A percentile compares a stretch with the other conserved stretches of the same genome.
These are phyloP conservation scores for Channa argus DNA, from an alignment of 2,113 vertebrate genomes.

Conservation along the genomic window DNA sequence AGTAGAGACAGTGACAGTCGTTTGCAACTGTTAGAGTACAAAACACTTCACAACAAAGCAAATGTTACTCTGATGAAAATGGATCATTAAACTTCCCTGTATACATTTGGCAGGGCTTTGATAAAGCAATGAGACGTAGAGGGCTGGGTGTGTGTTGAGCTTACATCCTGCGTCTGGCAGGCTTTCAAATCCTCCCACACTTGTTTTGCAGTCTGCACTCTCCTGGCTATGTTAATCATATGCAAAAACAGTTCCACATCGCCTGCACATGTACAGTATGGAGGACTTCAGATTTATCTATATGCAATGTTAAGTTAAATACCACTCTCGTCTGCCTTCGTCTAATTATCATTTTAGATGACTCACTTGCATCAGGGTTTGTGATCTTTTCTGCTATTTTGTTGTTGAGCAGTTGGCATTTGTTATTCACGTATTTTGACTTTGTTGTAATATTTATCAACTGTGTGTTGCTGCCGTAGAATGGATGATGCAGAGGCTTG, in stretches of 20 bases:
- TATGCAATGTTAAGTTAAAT: neutral
- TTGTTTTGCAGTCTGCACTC: conserved; percentile 63
- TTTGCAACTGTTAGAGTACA: neutral
- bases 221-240: conserved; percentile 55
- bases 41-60: neutral
- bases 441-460: conserved; percentile 18
- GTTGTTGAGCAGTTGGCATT: neutral
- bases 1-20: too few species aligned
- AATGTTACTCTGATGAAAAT: conserved; percentile 19
- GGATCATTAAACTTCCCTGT: conserved; percentile 32
- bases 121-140: conserved; percentile 50
- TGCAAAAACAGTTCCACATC: conserved; percentile 56
- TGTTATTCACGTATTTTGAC: conserved; percentile 14
- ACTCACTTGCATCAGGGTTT: neutral
- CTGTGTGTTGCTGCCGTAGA: conserved; percentile 76
- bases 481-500: conserved; percentile 98
- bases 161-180: conserved; percentile 56
- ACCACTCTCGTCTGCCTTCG: neutral
- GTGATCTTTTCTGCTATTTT: neutral
- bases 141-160: conserved; percentile 51
- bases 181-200: conserved; percentile 73
- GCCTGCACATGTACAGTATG: conserved; percentile 13
- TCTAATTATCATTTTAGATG: neutral
- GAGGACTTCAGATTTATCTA: conserved; percentile 21
- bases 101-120: conserved; percentile 45